These are phyloP conservation scores for Belgica antarctica DNA, from an alignment of 2,888 invertebrate genomes.

Conservation along the genomic window DNA sequence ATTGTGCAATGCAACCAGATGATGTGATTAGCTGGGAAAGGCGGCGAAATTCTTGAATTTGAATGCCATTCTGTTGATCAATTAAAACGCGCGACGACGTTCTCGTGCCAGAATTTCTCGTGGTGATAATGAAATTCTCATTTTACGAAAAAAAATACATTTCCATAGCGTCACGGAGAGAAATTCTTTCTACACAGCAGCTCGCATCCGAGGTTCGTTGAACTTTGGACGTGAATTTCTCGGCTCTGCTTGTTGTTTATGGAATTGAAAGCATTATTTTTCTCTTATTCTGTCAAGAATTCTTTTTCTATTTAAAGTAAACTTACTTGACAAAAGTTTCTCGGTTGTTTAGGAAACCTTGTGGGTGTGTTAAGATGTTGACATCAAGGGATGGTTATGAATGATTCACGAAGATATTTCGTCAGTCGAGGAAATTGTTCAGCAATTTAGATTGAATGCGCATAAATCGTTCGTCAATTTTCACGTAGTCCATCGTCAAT, in stretches of 20 bases:
- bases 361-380: no score
- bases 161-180: slow-evolving; percentile 36
- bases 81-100: not conserved
- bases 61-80: no score
- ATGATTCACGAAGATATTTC: no score
- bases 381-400: no score
- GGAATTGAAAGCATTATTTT: not conserved
- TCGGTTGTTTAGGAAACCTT: no score
- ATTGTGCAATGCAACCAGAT: not conserved
- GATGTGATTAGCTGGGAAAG: not conserved
- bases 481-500: no score
- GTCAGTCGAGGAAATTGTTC: no score
- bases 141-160: not conserved
- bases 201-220: slow-evolving; percentile 31
- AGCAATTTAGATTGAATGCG: no score
- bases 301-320: not conserved
- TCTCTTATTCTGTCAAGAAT: no score
- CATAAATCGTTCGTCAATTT: no score
- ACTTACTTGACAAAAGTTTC: no score
- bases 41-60: not conserved
- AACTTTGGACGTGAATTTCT: slow-evolving; percentile 42
- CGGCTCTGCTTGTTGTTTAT: slow-evolving; percentile 20
- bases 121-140: slow-evolving; percentile 21
- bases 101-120: not conserved
- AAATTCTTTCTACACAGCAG: slow-evolving; percentile 29